Evolutionary conservation across 2,888 invertebrate genomes (phyloP).

Genomic region (Calameuta idolon): DNA sequence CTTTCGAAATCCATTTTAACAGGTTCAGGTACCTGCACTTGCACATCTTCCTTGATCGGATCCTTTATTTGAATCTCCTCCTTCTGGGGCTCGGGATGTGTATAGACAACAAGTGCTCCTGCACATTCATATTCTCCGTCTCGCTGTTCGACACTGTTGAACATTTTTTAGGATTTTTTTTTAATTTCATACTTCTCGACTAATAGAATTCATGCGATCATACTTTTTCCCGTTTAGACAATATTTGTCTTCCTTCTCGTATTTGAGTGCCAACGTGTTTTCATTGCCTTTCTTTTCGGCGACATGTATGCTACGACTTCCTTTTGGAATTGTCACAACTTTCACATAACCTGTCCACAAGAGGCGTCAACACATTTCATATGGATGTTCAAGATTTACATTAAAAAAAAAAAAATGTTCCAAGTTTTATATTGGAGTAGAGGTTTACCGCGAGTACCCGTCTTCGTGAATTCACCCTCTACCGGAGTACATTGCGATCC

Average conservation of each 20-base stretch:
- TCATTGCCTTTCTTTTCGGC: constrained; percentile 74
- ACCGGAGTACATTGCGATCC: constrained; percentile 84
- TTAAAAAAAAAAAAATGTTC: background rate
- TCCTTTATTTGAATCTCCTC: constrained; percentile 86
- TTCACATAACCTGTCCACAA: constrained; percentile 71
- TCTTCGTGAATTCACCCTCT: constrained; percentile 70
- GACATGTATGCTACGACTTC: constrained; percentile 83
- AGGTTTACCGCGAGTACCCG: constrained; percentile 64
- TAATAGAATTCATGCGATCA: constrained; percentile 33
- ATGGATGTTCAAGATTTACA: constrained; percentile 13
- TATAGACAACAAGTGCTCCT: constrained; percentile 83
- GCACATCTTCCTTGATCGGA: constrained; percentile 83
- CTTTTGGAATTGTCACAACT: constrained; percentile 75
- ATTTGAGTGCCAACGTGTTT: constrained; percentile 80
- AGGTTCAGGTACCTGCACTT: constrained; percentile 76
- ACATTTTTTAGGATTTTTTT: background rate
- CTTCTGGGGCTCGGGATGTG: constrained; percentile 77
- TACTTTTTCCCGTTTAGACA: constrained; percentile 85
- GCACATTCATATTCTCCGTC: constrained; percentile 87
- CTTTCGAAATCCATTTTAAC: background rate
- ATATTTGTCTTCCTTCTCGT: constrained; percentile 76
- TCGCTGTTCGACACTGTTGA: constrained; percentile 68
- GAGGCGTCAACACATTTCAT: constrained; percentile 1
- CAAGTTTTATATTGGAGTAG: constrained; percentile 24
- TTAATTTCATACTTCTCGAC: background rate